Evolutionary conservation across 2,888 invertebrate genomes (phyloP).

Genomic region (Orthosia incerta): DNA sequence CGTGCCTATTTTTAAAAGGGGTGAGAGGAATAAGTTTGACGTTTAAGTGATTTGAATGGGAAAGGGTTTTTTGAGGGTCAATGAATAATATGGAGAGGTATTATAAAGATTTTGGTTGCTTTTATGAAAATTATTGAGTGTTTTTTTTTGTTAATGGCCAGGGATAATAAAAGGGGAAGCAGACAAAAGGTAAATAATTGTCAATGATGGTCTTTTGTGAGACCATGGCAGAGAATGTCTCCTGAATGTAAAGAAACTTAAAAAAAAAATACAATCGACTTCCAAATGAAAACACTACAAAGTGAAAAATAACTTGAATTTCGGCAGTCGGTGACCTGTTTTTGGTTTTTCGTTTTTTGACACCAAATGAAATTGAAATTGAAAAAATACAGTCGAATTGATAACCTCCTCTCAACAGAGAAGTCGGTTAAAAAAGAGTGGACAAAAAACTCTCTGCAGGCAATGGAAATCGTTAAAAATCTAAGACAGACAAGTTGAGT

Average conservation of each 20-base stretch:
- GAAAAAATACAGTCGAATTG: too few relatives aligned
- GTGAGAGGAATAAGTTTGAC: slow-evolving; percentile 36
- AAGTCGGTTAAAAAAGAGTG: too few relatives aligned
- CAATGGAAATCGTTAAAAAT: neutral
- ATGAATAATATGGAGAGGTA: slow-evolving; percentile 21
- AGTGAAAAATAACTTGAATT: too few relatives aligned
- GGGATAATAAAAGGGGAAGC: neutral
- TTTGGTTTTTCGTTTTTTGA: too few relatives aligned
- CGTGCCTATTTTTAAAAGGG: slow-evolving; percentile 64
- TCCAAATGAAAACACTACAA: too few relatives aligned
- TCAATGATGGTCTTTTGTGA: neutral
- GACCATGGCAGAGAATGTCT: neutral
- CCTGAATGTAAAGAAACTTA: neutral
- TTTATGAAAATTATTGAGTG: neutral
- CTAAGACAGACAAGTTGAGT: neutral
- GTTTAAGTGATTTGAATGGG: slow-evolving; percentile 48
- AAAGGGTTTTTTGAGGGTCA: slow-evolving; percentile 4
- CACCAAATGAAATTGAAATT: too few relatives aligned
- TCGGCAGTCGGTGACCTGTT: too few relatives aligned
- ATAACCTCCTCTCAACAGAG: too few relatives aligned
- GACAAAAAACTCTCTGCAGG: too few relatives aligned
- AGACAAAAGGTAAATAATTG: neutral
- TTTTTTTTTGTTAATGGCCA: neutral
- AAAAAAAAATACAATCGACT: neutral
- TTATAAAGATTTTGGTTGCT: neutral